These are phyloP conservation scores for Lerema accius DNA, from an alignment of 1,140 invertebrate genomes.

Conservation along the genomic window DNA sequence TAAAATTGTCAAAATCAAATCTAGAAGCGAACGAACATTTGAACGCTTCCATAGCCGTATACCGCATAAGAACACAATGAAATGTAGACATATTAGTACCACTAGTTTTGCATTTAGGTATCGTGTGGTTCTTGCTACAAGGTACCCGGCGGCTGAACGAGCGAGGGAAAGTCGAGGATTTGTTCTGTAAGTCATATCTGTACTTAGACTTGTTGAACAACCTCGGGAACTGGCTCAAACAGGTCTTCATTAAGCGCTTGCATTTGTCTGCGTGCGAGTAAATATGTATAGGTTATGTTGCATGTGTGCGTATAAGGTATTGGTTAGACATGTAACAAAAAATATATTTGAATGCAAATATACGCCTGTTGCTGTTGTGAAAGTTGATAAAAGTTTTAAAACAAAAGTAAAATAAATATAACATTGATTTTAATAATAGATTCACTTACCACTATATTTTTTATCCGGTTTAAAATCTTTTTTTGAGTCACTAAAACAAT, in stretches of 20 bases:
- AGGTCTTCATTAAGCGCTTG: constrained; percentile 74
- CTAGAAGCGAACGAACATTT: neutral
- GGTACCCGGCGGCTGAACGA: constrained; percentile 54
- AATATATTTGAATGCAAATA: constrained; percentile 15
- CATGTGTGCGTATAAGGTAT: constrained; percentile 3
- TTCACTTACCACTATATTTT: constrained; percentile 67
- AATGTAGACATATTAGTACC: constrained; percentile 41
- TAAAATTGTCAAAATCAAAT: too few relatives aligned
- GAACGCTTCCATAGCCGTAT: neutral
- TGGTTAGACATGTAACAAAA: constrained; percentile 32
- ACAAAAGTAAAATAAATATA: neutral
- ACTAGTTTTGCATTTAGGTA: constrained; percentile 71
- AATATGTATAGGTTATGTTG: constrained; percentile 11
- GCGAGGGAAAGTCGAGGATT: constrained; percentile 70
- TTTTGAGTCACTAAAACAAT: constrained; percentile 59
- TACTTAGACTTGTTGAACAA: constrained; percentile 67
- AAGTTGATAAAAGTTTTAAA: neutral
- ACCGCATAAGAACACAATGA: too few relatives aligned
- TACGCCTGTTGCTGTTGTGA: neutral
- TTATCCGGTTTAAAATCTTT: constrained; percentile 60
- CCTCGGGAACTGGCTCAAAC: constrained; percentile 69
- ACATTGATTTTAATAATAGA: too few relatives aligned
- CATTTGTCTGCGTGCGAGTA: constrained; percentile 61
- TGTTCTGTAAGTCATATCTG: constrained; percentile 61
- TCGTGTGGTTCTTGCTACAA: constrained; percentile 70